These are phyloP conservation scores for Neotragus moschatus DNA, from an alignment of 2,113 vertebrate species.

Conservation along the genomic window DNA sequence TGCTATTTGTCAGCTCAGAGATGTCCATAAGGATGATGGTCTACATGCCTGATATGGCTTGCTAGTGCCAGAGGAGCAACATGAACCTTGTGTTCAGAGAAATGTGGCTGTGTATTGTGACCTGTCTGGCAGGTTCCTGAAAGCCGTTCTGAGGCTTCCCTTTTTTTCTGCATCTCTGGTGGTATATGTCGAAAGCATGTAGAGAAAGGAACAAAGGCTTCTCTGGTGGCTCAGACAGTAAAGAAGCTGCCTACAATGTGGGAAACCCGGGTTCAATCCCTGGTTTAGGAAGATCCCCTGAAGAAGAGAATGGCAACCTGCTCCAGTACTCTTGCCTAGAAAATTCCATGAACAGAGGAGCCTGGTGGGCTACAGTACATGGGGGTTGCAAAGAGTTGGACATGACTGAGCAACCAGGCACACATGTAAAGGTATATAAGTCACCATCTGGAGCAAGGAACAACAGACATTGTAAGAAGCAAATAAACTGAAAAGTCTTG, in stretches of 20 bases:
- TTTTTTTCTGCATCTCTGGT: not conserved
- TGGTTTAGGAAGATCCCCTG: not conserved
- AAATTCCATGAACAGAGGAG: not conserved
- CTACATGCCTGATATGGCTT: not conserved
- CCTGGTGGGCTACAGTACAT: not conserved
- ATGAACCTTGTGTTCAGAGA: not conserved
- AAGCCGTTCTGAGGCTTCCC: not conserved
- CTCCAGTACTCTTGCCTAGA: not conserved
- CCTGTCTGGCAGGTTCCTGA: not conserved
- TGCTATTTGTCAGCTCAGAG: not conserved
- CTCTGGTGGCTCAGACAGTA: not conserved
- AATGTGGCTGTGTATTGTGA: not conserved
- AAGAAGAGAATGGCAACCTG: not conserved
- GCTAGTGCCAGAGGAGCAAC: not conserved
- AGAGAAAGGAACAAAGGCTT: not conserved
- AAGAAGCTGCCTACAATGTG: not conserved
- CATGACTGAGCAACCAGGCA: not conserved
- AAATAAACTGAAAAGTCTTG: not conserved
- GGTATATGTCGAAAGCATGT: not conserved
- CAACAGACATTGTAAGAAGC: not conserved
- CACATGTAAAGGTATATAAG: not conserved
- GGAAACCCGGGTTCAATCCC: not conserved
- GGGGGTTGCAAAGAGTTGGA: not conserved
- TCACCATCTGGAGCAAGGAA: not conserved
- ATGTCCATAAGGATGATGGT: not conserved